Percentiles rank a stretch among this genome's conserved stretches.
phyloP scores from a whole-genome alignment of 2,888 invertebrate species.

The Chelonus formosanus region DNA sequence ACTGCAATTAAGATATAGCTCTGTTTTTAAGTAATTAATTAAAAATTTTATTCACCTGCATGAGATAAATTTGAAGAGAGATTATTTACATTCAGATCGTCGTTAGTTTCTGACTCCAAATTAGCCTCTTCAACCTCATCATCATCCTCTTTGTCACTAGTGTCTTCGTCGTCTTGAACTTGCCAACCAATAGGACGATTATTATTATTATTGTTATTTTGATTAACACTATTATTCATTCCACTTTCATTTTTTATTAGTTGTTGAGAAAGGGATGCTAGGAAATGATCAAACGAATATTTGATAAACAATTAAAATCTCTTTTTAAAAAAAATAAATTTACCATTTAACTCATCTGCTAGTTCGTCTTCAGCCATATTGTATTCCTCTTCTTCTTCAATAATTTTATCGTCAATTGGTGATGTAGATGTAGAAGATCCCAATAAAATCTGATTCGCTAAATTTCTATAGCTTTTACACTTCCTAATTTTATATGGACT shows the following conservation, averaged over 20 bases:
- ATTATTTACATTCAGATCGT: neutral
- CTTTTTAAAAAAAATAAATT: neutral
- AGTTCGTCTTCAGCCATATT: slow-evolving; percentile 40
- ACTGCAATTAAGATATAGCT: no score
- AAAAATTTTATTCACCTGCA: slow-evolving; percentile 10
- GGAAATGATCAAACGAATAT: no score
- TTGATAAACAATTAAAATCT: neutral
- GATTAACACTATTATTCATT: no score
- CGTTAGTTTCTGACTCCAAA: slow-evolving; percentile 1
- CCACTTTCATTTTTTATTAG: no score
- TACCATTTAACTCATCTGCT: slow-evolving; percentile 35
- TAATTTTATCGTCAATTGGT: slow-evolving; percentile 36
- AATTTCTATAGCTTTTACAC: slow-evolving; percentile 39
- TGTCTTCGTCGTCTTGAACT: slow-evolving; percentile 34
- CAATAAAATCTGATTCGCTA: slow-evolving; percentile 31
- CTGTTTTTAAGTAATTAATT: neutral
- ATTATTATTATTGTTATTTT: no score
- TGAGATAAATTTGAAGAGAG: no score
- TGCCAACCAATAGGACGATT: no score
- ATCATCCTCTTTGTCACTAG: slow-evolving; percentile 41
- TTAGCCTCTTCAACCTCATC: slow-evolving; percentile 32
- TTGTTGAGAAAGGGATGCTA: no score
- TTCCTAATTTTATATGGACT: slow-evolving; percentile 39
- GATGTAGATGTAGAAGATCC: slow-evolving; percentile 33
- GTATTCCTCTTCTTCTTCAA: slow-evolving; percentile 41